Base-by-base conservation (phyloP, 2,113 vertebrate species). In the Origma solitaria region DNA sequence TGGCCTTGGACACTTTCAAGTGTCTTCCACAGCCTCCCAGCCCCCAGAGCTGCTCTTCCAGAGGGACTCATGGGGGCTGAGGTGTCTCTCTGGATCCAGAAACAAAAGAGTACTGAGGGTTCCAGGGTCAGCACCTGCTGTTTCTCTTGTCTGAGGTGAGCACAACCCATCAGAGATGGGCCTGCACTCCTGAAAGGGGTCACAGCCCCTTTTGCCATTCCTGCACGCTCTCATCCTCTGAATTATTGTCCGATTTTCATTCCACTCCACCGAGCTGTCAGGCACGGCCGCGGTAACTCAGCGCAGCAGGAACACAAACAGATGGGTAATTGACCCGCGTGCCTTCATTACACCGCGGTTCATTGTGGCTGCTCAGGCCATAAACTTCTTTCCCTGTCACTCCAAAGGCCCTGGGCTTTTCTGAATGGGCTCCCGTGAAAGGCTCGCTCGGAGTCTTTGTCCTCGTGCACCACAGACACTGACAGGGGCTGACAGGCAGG, bases 321-420 rank as follows among this genome's bases (percentile, higher is more conserved):
- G 98, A 98, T 98, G 97, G 97, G 97, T 92, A 96, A 97, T 97
- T 98, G 97, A 98, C 98, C 98, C 17, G 1, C 30, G 3, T 92
- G 96, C 97, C 97, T 98, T 95, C 96, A 90, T 94, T 94, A 71
- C 92, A 62, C 76, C 10, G 65, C 71, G 95, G 96, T 83, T 97
- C 96, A 95, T 96, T 3, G 15, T 92, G 91, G 85, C 94, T 83
- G 23, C 77, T 94, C 75, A 23, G 95, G 93, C 96, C 93, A 91
- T 78, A 65, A 97, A 94, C 91, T 92, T 92, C 95, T 94, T 70
- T 93, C 58, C 76, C 97, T 97, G 97, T 94, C 86, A 18, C 90
- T 95, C 90, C 75, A 71, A 75, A 95, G 80, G 85, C 94, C 94
- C 92, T 57, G 35, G 47, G 90, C 94, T 87, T 53, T 94, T 79